A percentile compares a stretch with the other conserved stretches of the same genome.
Conservation (phyloP, 2,797 vertebrate species). For the Alosa sapidissima region DNA sequence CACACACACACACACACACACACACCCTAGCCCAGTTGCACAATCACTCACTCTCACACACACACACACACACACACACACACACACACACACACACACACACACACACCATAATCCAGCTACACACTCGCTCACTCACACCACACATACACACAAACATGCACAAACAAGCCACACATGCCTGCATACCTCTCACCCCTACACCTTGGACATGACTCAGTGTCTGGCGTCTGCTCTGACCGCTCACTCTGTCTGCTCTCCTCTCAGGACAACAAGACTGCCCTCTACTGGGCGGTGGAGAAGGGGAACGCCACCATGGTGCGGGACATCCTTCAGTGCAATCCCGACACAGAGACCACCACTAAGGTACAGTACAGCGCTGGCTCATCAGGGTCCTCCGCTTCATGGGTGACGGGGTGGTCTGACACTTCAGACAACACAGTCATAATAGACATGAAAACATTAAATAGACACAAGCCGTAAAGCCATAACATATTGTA, state of each 20-base stretch:
- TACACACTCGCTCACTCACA: not conserved
- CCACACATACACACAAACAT: not conserved
- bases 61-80: not conserved
- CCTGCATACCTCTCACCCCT: not conserved
- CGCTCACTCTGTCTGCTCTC: not conserved
- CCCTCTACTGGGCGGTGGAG: constrained; percentile 97
- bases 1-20: not conserved
- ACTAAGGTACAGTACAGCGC: constrained; percentile 83
- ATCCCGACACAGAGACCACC: constrained; percentile 92
- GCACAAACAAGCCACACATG: not conserved
- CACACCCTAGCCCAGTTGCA: not conserved
- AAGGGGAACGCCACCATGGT: constrained; percentile 97
- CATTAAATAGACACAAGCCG: no score
- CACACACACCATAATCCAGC: not conserved
- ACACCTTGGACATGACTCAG: not conserved
- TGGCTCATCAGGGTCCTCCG: not conserved
- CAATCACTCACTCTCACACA: not conserved
- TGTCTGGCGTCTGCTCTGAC: not conserved
- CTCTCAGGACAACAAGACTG: constrained; percentile 90
- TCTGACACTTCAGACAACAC: not conserved
- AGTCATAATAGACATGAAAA: not conserved
- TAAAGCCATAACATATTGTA: no score
- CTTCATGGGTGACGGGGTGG: no score
- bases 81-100: not conserved
- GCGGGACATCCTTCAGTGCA: constrained; percentile 94